Evolutionary conservation across 2,113 vertebrate genomes (phyloP).

Genomic region (Callipepla squamata): DNA sequence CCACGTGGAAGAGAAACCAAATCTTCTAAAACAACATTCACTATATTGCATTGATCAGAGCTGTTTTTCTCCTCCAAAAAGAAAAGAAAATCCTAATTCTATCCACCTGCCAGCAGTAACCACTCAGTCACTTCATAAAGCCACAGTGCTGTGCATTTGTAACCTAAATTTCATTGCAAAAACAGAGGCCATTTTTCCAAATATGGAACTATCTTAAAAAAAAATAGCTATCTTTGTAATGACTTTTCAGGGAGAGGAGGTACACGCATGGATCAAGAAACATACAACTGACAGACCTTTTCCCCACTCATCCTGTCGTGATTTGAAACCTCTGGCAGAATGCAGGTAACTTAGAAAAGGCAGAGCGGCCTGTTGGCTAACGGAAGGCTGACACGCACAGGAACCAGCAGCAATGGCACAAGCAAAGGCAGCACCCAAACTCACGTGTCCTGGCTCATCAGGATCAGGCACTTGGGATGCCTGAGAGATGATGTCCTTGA

Average conservation of each 20-base stretch:
- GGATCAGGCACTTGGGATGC: not conserved
- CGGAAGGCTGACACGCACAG: not conserved
- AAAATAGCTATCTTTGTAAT: not conserved
- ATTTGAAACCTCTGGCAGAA: not conserved
- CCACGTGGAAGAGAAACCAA: not conserved
- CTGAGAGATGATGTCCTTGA: not conserved
- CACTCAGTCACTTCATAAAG: not conserved
- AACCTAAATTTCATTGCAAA: not conserved
- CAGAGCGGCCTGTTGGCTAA: not conserved
- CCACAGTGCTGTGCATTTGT: not conserved
- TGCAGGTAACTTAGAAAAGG: not conserved
- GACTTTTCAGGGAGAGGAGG: not conserved
- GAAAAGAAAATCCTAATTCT: not conserved
- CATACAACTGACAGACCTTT: not conserved
- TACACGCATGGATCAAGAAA: rapidly evolving
- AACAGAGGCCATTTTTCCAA: not conserved
- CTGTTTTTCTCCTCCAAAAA: not conserved
- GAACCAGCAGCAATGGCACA: not conserved
- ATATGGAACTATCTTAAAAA: rapidly evolving
- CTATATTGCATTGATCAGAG: not conserved
- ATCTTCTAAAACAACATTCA: not conserved
- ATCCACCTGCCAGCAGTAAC: not conserved
- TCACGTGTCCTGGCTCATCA: not conserved
- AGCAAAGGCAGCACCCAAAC: not conserved
- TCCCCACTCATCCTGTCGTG: not conserved